These are phyloP conservation scores for Oreotrochilus melanogaster DNA, from an alignment of 2,113 vertebrate genomes.

Conservation along the genomic window DNA sequence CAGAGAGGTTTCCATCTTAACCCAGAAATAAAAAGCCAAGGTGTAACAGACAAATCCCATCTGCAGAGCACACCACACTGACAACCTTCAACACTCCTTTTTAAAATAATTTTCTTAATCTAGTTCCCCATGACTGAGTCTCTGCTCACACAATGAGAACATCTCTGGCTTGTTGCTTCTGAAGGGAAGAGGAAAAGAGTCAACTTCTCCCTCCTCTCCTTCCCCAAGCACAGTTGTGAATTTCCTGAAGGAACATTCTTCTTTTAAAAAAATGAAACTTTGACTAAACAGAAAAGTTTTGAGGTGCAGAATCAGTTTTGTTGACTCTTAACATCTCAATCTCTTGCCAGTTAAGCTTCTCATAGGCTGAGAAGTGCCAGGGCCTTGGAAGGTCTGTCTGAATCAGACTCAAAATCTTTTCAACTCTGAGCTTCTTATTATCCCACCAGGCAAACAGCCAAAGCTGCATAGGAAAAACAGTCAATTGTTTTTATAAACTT, in stretches of 20 bases:
- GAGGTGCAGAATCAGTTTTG: not conserved
- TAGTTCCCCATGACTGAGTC: not conserved
- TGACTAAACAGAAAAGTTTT: not conserved
- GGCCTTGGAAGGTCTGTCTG: not conserved
- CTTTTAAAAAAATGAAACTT: not conserved
- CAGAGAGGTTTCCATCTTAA: not conserved
- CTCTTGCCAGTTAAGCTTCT: not conserved
- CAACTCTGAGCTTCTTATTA: not conserved
- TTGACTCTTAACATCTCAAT: not conserved
- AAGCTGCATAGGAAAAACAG: not conserved
- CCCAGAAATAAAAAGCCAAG: not conserved
- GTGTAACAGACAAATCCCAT: not conserved
- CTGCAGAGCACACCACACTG: not conserved
- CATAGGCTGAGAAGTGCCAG: not conserved
- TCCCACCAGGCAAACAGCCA: not conserved
- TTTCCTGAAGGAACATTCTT: not conserved
- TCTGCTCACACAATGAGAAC: not conserved
- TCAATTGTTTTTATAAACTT: not conserved
- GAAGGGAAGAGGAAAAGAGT: not conserved
- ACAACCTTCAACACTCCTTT: not conserved
- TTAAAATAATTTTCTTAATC: not conserved
- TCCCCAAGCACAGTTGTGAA: not conserved
- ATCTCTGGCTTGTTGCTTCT: not conserved
- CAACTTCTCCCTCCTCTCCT: not conserved
- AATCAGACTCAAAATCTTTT: not conserved